Base-by-base conservation (phyloP, 2,888 invertebrate genomes). In the Agrochola macilenta region DNA sequence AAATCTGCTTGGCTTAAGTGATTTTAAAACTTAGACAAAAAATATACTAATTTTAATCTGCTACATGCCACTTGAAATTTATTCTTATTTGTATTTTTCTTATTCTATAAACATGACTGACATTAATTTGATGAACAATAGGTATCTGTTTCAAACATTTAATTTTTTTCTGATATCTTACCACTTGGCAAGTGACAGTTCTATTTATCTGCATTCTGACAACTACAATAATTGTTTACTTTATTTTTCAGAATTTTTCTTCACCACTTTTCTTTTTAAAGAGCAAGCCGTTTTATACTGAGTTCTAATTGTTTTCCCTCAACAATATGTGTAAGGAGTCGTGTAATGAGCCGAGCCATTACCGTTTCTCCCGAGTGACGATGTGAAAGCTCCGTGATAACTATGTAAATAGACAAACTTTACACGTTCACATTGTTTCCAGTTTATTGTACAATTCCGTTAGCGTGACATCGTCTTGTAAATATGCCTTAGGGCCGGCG, bases 321-420 rank as follows among this genome's bases (percentile, higher is more conserved):
- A 65, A 75, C 78, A 73, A 86, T 76, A 63, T 78, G 71, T 84
- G 79, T 74, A 79, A 83, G 82, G 85, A 84, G 83, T 80, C 72
- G 81, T 88, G 87, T 92, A 92, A 92, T 91, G 92, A 92, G 91
- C 86, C 63, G 54, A 76, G 82, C 77, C 90, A 92, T 92, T 92
- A 92, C 87, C 88, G 68, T 65, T 75, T 76, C 70, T 81, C 72
- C 72, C 80, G 74, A 72, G 81, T 89, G 89, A 88, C 87, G 81
- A 82, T 79, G 84, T 78, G 79, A 84, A 87, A 81, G 79, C 39
- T 75, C 75, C 84, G 84, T 83, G 78, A 83, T 84, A 88, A 88
- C 86, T 87, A 79, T 86, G 86, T 82, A 87, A 88, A 90, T 88
- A 87, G 76, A 88, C 83, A 82, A 90, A 89, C 84, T 89, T 91